Evolutionary conservation across 2,888 invertebrate genomes (phyloP), one percentile per base, ranked within the genome.

Genomic region (Acleris holmiana): DNA sequence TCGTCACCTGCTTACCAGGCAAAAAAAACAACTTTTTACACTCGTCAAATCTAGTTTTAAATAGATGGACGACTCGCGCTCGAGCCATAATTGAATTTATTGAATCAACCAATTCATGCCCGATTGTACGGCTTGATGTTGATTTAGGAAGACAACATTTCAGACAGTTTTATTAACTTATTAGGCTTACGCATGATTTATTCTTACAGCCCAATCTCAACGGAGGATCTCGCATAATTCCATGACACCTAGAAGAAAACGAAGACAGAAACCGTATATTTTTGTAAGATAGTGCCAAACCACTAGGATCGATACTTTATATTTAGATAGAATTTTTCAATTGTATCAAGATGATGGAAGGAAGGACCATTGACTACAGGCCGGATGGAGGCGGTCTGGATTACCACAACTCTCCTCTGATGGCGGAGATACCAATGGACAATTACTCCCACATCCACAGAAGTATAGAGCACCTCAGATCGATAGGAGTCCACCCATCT

Each of bases 391-490:
- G 94, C 64, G 94, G 94, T 44, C 87, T 95, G 67, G 94, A 95
- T 76, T 95, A 95, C 81, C 95, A 95, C 80, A 94, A 95, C 77
- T 95, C 95, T 15, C 95, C 95, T 8, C 79, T 95, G 15, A 95
- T 95, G 91, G 95, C 95, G 0, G 95, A 95, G 85, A 95, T 95
- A 79, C 95, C 95, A 44, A 84, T 94, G 73, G 95, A 95, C 72
- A 94, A 94, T 79, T 93, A 94, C 72, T 94, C 94, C 61, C 94
- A 94, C 69, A 94, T 94, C 76, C 94, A 94, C 78, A 93, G 94
- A 74, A 95, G 95, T 71, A 95, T 94, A 82, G 94, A 94, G 71
- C 94, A 94, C 75, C 81, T 94, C 71, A 89, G 94, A 72, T 94
- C 94, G 46, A 91, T 94, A 74, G 94, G 94, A 40, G 94, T 93